Percentiles rank a stretch among this genome's conserved stretches.
These are phyloP conservation scores for Boloria euphrosyne DNA, from an alignment of 2,888 invertebrate genomes.

Conservation along the genomic window DNA sequence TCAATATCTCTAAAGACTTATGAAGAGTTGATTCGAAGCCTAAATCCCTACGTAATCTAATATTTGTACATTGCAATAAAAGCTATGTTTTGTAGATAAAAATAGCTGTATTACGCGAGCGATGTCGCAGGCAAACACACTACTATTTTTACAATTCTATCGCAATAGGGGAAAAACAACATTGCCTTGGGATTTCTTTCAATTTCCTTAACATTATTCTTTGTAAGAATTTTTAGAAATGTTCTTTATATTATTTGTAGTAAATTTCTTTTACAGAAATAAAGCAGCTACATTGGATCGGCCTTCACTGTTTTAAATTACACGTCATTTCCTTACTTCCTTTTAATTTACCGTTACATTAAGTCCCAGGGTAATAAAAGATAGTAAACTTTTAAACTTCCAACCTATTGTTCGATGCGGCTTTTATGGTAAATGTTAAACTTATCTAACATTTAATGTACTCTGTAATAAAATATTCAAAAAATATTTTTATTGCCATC, in stretches of 20 bases:
- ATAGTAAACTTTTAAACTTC: neutral
- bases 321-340: neutral
- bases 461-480: too few relatives aligned
- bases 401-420: neutral
- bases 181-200: conserved; percentile 26
- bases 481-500: too few relatives aligned
- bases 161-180: conserved; percentile 19
- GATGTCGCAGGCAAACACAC: neutral
- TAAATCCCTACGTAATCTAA: too few relatives aligned
- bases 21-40: too few relatives aligned
- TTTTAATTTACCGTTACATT: conserved; percentile 12
- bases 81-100: too few relatives aligned
- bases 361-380: neutral
- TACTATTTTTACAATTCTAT: neutral
- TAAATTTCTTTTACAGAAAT: neutral
- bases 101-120: too few relatives aligned
- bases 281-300: neutral
- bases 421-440: too few relatives aligned
- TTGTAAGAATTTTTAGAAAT: neutral
- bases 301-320: neutral
- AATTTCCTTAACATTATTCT: conserved; percentile 26
- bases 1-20: too few relatives aligned
- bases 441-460: too few relatives aligned
- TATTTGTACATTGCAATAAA: too few relatives aligned
- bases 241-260: neutral